Percentiles rank a stretch among this genome's conserved stretches.
These are phyloP conservation scores for Drosophila punjabiensis DNA, from an alignment of 1,140 invertebrate species.

Conservation along the genomic window DNA sequence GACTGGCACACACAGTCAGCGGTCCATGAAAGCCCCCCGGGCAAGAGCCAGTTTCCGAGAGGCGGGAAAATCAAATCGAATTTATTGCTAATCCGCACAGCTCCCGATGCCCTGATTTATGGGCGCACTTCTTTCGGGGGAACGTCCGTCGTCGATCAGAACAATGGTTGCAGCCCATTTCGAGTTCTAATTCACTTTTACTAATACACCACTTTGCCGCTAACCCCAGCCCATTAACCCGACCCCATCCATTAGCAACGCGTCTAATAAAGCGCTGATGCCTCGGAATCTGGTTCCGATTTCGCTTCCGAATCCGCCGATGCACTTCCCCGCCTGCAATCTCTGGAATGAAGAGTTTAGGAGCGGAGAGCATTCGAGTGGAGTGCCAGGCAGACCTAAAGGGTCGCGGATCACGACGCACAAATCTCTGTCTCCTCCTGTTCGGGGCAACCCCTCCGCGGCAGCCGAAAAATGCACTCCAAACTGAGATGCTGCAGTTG, in stretches of 20 bases:
- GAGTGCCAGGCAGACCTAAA: conserved; percentile 19
- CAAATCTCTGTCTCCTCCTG: conserved; percentile 31
- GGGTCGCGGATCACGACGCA: conserved; percentile 39
- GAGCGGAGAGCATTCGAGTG: conserved; percentile 5
- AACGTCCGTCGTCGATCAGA: conserved; percentile 28
- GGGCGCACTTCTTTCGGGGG: conserved; percentile 13
- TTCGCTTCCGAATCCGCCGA: conserved; percentile 3
- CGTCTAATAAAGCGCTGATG: conserved; percentile 53
- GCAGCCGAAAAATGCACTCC: conserved; percentile 39
- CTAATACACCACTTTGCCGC: conserved; percentile 48
- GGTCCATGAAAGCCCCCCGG: conserved; percentile 17
- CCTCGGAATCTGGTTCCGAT: conserved; percentile 15
- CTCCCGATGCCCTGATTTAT: conserved; percentile 30
- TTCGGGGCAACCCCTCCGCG: background rate
- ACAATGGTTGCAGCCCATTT: conserved; percentile 40
- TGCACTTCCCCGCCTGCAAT: conserved; percentile 30
- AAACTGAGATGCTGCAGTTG: conserved; percentile 10
- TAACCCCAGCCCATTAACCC: conserved; percentile 58
- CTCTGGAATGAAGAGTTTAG: background rate
- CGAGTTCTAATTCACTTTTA: conserved; percentile 47
- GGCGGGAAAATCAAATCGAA: conserved; percentile 42
- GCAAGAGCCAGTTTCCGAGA: background rate
- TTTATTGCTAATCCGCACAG: conserved; percentile 42
- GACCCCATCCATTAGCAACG: conserved; percentile 56
- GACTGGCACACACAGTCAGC: conserved; percentile 12